Conservation (phyloP, 2,888 invertebrate genomes). For the Tinea trinotella region DNA sequence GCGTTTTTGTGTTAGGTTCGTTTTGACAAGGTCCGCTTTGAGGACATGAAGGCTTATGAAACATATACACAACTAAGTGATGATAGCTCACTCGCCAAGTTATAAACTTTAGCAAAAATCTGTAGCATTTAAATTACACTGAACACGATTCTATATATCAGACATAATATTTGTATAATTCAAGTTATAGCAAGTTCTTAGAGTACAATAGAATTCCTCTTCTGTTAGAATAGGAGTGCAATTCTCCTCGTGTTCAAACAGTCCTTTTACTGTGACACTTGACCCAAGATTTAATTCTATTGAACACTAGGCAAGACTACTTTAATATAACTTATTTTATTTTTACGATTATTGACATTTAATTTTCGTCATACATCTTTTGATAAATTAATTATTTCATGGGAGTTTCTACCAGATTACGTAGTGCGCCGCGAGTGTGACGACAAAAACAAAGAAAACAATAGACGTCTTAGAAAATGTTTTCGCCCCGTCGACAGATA, state of each 20-base stretch:
- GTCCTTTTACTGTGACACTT: slow-evolving; percentile 47
- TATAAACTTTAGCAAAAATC: too few relatives aligned
- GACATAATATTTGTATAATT: background rate
- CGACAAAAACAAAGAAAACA: background rate
- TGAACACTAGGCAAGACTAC: slow-evolving; percentile 24
- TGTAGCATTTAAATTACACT: background rate
- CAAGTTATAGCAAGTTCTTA: background rate
- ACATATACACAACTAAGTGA: background rate
- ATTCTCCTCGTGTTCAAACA: slow-evolving; percentile 31
- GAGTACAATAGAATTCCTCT: background rate
- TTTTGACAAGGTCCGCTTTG: slow-evolving; percentile 33
- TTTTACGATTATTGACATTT: background rate
- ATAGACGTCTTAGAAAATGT: background rate
- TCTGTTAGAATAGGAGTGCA: background rate
- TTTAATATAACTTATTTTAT: background rate
- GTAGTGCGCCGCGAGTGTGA: too few relatives aligned
- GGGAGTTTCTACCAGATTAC: background rate
- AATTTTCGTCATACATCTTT: background rate
- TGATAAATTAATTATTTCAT: background rate
- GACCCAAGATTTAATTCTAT: slow-evolving; percentile 40
- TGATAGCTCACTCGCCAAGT: background rate
- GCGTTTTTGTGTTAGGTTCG: slow-evolving; percentile 51
- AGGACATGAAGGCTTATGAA: background rate
- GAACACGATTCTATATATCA: background rate
- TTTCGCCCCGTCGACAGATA: too few relatives aligned